A percentile compares a stretch with the other conserved stretches of the same genome.
Evolutionary conservation across 2,888 invertebrate species (phyloP).

Genomic region (Tenthredo scrophulariae): DNA sequence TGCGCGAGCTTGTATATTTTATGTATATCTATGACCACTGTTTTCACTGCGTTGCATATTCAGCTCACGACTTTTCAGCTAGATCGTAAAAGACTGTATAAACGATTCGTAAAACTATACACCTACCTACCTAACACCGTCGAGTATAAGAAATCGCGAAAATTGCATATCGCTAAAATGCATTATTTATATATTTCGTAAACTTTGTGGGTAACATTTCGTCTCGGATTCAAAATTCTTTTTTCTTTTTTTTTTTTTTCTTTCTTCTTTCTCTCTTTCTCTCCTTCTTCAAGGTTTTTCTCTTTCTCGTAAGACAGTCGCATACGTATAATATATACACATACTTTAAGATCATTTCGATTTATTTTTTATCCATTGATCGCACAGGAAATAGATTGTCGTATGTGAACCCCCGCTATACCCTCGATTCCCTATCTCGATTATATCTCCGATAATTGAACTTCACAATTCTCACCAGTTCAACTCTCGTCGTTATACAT

Average conservation of each 20-base stretch:
- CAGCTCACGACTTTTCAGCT: neutral
- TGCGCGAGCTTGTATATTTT: neutral
- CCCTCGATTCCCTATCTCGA: constrained; percentile 11
- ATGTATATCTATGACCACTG: neutral
- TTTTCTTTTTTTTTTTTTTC: neutral
- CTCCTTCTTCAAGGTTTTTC: neutral
- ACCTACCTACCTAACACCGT: neutral
- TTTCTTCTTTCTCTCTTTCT: neutral
- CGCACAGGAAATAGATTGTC: constrained; percentile 10
- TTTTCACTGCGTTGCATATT: neutral
- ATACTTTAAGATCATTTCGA: neutral
- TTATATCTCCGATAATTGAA: constrained; percentile 47
- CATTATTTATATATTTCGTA: neutral
- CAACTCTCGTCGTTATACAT: neutral
- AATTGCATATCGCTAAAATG: neutral
- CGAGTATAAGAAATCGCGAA: neutral
- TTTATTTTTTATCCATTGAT: constrained; percentile 8
- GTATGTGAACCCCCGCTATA: neutral
- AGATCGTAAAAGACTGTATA: constrained; percentile 25
- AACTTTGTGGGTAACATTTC: neutral
- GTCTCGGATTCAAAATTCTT: neutral
- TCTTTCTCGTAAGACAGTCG: neutral
- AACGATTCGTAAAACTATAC: neutral
- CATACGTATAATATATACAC: neutral
- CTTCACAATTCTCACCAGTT: constrained; percentile 41